A percentile compares a stretch with the other conserved stretches of the same genome.
Conservation (phyloP, 2,888 invertebrate species). For the Pseudanteris insignis region DNA sequence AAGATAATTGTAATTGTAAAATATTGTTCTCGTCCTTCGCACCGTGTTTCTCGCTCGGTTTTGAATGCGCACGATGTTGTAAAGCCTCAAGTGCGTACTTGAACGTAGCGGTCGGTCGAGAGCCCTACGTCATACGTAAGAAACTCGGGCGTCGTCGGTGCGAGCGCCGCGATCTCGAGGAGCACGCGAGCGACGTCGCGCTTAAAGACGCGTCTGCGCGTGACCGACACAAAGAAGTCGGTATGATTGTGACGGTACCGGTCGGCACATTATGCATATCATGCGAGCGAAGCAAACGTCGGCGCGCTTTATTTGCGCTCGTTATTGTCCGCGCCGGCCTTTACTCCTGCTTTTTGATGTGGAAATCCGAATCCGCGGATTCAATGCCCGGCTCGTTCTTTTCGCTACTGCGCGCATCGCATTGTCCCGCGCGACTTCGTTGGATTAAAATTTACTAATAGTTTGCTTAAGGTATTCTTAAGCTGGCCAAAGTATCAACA, state of each 20-base stretch:
- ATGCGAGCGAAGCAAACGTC: conserved; percentile 1
- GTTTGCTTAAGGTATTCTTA: too few relatives aligned
- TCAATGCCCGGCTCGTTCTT: neutral
- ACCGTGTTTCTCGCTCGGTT: neutral
- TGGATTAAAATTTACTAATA: too few relatives aligned
- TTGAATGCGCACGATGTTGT: too few relatives aligned
- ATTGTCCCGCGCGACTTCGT: too few relatives aligned
- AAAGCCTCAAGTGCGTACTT: too few relatives aligned
- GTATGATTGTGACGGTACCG: conserved; percentile 7
- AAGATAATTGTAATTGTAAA: too few relatives aligned
- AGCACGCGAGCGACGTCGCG: conserved; percentile 27
- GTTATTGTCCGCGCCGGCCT: conserved; percentile 2
- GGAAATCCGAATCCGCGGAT: conserved; percentile 5
- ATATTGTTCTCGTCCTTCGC: neutral
- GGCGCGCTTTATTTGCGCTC: conserved; percentile 7
- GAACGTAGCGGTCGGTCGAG: neutral
- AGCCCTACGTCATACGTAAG: conserved; percentile 31
- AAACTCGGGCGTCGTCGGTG: too few relatives aligned
- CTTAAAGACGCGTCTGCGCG: conserved; percentile 31
- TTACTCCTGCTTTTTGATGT: conserved; percentile 5
- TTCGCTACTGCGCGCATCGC: too few relatives aligned
- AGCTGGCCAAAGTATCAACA: too few relatives aligned
- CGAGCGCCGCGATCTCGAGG: conserved; percentile 12
- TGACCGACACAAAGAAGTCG: conserved; percentile 39
- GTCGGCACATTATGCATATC: conserved; percentile 24